Conservation (phyloP, 1,140 invertebrate genomes). For the Monochamus saltuarius region DNA sequence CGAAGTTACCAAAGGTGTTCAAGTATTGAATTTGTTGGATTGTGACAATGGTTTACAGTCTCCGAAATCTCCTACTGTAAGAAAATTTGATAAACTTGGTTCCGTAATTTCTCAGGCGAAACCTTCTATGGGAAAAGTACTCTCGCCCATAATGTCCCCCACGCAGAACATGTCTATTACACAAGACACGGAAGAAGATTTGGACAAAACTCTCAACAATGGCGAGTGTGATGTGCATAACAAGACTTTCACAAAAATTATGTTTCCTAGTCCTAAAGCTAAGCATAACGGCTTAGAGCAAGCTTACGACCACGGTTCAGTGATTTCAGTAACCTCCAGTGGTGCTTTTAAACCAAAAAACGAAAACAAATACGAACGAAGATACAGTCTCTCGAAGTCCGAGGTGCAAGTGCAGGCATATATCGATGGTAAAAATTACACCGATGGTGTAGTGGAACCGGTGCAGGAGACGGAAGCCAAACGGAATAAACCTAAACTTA, state of each 20-base stretch:
- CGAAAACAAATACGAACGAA: slow-evolving; percentile 45
- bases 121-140: slow-evolving; percentile 16
- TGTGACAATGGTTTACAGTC: not conserved
- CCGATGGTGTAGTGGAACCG: slow-evolving; percentile 21
- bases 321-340: slow-evolving; percentile 50
- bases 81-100: slow-evolving; percentile 10
- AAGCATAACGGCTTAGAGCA: slow-evolving; percentile 35
- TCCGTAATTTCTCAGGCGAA: slow-evolving; percentile 1
- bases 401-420: slow-evolving; percentile 49
- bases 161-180: slow-evolving; percentile 49
- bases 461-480: slow-evolving; percentile 1
- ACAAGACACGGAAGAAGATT: slow-evolving; percentile 20
- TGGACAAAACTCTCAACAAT: slow-evolving; percentile 22
- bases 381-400: slow-evolving; percentile 61
- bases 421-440: slow-evolving; percentile 36
- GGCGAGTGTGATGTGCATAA: slow-evolving; percentile 23
- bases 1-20: slow-evolving; percentile 13
- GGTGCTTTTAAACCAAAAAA: slow-evolving; percentile 45
- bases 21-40: slow-evolving; percentile 10
- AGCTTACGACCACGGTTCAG: slow-evolving; percentile 47
- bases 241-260: slow-evolving; percentile 42
- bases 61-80: slow-evolving; percentile 21
- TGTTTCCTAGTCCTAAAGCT: slow-evolving; percentile 40
- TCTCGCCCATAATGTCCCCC: slow-evolving; percentile 48
- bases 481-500: slow-evolving; percentile 32